phyloP scores from a whole-genome alignment of 2,888 invertebrate species.

The Tachina lurida region DNA sequence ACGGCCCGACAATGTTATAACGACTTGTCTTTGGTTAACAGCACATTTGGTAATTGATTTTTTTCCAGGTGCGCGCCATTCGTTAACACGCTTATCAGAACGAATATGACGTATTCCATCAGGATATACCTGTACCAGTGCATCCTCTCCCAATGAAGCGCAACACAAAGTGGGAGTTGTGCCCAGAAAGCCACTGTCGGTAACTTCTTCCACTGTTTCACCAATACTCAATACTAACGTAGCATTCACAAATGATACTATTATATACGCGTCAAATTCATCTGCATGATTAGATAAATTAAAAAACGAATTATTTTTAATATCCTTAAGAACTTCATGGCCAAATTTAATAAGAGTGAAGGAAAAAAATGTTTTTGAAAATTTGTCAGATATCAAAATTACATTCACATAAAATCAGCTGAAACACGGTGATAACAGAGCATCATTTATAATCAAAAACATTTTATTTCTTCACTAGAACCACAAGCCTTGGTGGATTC shows the following conservation, averaged over 20 bases:
- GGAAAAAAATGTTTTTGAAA: slow-evolving; percentile 71
- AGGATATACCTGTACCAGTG: slow-evolving; percentile 98
- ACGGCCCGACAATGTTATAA: slow-evolving; percentile 98
- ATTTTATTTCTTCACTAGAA: slow-evolving; percentile 71
- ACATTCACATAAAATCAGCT: slow-evolving; percentile 84
- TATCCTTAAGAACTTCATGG: background rate
- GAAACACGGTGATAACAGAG: slow-evolving; percentile 85
- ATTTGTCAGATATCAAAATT: slow-evolving; percentile 81
- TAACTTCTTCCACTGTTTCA: slow-evolving; percentile 99
- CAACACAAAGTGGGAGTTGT: slow-evolving; percentile 99
- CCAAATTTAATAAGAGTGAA: slow-evolving; percentile 22
- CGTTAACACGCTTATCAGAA: slow-evolving; percentile 98
- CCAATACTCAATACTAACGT: slow-evolving; percentile 99
- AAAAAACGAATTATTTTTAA: background rate
- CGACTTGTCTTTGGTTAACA: slow-evolving; percentile 98
- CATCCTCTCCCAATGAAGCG: slow-evolving; percentile 98
- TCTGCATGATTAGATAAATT: slow-evolving; percentile 85
- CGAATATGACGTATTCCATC: slow-evolving; percentile 99
- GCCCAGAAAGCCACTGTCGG: slow-evolving; percentile 99
- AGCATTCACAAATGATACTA: slow-evolving; percentile 98
- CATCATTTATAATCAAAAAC: slow-evolving; percentile 77
- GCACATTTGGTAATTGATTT: slow-evolving; percentile 98
- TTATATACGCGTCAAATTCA: slow-evolving; percentile 99
- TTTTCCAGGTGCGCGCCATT: slow-evolving; percentile 99
- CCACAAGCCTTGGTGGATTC: background rate